Conservation (phyloP, 2,888 invertebrate genomes). For the Galerucella nymphaeae region DNA sequence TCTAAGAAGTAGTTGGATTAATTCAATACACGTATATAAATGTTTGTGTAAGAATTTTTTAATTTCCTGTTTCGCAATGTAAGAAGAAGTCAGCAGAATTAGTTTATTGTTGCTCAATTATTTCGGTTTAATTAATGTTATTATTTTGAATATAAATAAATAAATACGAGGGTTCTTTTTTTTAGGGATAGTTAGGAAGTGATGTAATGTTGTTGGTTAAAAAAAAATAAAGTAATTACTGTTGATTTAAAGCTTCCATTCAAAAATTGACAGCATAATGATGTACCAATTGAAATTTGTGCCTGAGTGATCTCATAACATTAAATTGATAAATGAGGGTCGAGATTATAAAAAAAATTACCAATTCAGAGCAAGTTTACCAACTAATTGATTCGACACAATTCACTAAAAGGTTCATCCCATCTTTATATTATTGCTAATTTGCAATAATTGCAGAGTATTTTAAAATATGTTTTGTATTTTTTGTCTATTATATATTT, state of each 20-base stretch:
- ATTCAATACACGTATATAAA: constrained; percentile 1
- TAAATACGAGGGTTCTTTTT: background rate
- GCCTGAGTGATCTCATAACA: constrained; percentile 4
- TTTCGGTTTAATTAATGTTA: background rate
- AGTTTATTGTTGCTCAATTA: background rate
- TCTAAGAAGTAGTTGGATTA: background rate
- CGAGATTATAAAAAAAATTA: background rate
- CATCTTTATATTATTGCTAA: background rate
- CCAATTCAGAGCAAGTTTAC: constrained; percentile 1
- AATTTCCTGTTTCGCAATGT: background rate
- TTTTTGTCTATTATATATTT: background rate
- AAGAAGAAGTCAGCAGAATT: background rate
- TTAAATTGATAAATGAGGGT: constrained; percentile 4
- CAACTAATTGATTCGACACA: background rate
- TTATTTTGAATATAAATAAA: background rate
- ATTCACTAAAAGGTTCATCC: background rate
- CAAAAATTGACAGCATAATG: constrained; percentile 33
- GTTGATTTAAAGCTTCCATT: constrained; percentile 24
- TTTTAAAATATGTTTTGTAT: too few species aligned
- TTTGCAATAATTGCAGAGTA: too few species aligned
- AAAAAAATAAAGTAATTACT: background rate
- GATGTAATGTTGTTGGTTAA: constrained; percentile 20
- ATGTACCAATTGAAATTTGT: constrained; percentile 24
- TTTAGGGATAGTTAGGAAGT: constrained; percentile 13
- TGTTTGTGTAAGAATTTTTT: constrained; percentile 1